Evolutionary conservation across 2,113 vertebrate genomes (phyloP), one percentile per base, ranked within the genome.

Genomic region (Sprattus sprattus): DNA sequence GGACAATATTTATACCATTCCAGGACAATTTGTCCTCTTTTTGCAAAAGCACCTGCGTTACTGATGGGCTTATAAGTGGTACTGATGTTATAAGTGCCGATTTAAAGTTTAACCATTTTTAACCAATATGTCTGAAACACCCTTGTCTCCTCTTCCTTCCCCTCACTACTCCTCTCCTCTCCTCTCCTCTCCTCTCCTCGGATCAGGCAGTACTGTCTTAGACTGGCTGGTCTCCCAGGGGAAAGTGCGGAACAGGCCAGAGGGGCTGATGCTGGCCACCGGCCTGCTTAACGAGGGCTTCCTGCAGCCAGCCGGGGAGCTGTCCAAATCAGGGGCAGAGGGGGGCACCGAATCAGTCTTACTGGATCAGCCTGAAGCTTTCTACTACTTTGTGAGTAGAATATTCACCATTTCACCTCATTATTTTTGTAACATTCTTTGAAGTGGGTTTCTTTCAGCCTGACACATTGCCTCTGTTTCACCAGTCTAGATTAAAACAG

Each of bases 341-440:
- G 90, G 94, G 0, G 88, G 88, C 0, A 90, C 95, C 0, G 96
- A 98, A 45, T 93, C 91, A 0, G 87, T 94, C 25, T 96, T 99
- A 83, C 91, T 99, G 71, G 98, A 99, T 87, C 91, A 96, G 1
- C 84, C 92, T 0, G 94, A 96, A 64, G 98, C 97, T 78, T 95
- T 97, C 85, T 99, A 99, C 89, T 99, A 98, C 90, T 99, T 99
- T 94, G 98, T 99, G 91, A 97, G 98, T 95, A 47, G 22, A 50
- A 20, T 13, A 16, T 39, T 67, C 9, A 11, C 64, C 64, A 9
- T 67, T 67, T 28, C 9, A n/a, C 28, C 6, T 67, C n/a, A 28
- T n/a, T n/a, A n/a, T n/a, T n/a, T n/a, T n/a, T n/a, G n/a, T n/a
- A n/a, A n/a, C n/a, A n/a, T n/a, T 67, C n/a, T 67, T 67, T 67